Conservation (phyloP, 2,113 vertebrate genomes). For the Dissostichus mawsoni region DNA sequence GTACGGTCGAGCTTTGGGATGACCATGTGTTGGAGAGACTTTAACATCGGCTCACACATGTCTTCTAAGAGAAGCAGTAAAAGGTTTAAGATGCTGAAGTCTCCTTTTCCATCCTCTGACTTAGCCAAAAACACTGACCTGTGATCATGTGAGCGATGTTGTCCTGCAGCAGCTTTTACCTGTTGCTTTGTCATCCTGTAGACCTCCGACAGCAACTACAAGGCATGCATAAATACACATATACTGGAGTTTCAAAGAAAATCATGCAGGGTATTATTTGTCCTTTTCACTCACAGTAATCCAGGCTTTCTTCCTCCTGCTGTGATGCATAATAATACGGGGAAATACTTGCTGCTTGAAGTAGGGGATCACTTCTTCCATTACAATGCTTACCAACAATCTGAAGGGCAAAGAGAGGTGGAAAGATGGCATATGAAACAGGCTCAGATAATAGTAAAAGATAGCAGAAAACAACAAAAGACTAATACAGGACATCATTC, state of each 20-base stretch:
- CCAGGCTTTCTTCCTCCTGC: constrained; percentile 16
- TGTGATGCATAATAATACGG: constrained; percentile 2
- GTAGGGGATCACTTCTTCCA: constrained; percentile 26
- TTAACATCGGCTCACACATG: constrained; percentile 14
- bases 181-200: constrained; percentile 1
- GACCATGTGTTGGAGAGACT: background rate
- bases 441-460: background rate
- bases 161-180: constrained; percentile 26
- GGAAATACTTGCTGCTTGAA: constrained; percentile 19
- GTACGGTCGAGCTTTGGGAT: background rate
- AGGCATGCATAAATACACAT: background rate
- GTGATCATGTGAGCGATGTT: constrained; percentile 18
- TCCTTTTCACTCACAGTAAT: constrained; percentile 26
- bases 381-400: constrained; percentile 18
- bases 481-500: background rate
- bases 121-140: constrained; percentile 10
- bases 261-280: background rate
- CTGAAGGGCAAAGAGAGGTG: background rate
- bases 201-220: constrained; percentile 19
- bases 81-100: background rate
- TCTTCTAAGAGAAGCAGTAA: constrained; percentile 4
- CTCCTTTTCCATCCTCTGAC: too few relatives aligned
- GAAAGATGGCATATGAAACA: background rate
- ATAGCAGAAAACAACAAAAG: background rate
- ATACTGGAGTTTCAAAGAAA: background rate